A percentile compares a stretch with the other conserved stretches of the same genome.
Conservation (phyloP, 2,888 invertebrate species). For the Diaperis boleti region DNA sequence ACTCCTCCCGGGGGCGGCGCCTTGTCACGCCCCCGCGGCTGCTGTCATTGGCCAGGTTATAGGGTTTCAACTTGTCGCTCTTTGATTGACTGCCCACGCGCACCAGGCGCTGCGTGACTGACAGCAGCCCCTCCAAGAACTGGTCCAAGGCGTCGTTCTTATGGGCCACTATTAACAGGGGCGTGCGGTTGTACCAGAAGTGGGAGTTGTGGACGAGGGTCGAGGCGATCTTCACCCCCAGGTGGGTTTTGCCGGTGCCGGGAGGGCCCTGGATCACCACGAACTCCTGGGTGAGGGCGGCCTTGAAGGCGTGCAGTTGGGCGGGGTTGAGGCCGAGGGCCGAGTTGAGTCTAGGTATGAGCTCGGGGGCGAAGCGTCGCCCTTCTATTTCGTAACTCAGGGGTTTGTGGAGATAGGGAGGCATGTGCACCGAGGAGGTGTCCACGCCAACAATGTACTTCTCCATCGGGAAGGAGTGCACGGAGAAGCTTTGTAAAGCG, state of each 20-base stretch:
- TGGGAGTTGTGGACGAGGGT: conserved; percentile 72
- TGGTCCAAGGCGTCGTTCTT: conserved; percentile 92
- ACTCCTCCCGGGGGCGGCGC: conserved; percentile 59
- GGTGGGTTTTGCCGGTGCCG: conserved; percentile 87
- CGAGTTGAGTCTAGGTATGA: neutral
- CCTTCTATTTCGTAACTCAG: neutral
- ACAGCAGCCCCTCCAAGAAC: conserved; percentile 79
- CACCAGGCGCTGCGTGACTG: conserved; percentile 72
- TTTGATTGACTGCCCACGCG: conserved; percentile 80
- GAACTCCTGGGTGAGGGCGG: conserved; percentile 78
- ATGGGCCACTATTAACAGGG: conserved; percentile 83
- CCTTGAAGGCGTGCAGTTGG: conserved; percentile 76
- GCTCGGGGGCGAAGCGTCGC: neutral
- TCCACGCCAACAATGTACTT: conserved; percentile 75
- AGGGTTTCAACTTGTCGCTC: conserved; percentile 69
- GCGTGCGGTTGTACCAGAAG: conserved; percentile 66
- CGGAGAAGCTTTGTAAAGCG: conserved; percentile 72
- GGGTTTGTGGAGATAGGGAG: conserved; percentile 63
- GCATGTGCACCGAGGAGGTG: conserved; percentile 47
- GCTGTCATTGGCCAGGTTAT: conserved; percentile 58
- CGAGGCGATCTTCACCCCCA: conserved; percentile 81
- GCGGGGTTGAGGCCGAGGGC: conserved; percentile 71
- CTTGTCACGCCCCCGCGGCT: neutral
- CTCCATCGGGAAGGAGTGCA: conserved; percentile 75
- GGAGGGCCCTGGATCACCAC: conserved; percentile 89